These are phyloP conservation scores for Bubo scandiacus DNA, from an alignment of 2,113 vertebrate genomes.

Conservation along the genomic window DNA sequence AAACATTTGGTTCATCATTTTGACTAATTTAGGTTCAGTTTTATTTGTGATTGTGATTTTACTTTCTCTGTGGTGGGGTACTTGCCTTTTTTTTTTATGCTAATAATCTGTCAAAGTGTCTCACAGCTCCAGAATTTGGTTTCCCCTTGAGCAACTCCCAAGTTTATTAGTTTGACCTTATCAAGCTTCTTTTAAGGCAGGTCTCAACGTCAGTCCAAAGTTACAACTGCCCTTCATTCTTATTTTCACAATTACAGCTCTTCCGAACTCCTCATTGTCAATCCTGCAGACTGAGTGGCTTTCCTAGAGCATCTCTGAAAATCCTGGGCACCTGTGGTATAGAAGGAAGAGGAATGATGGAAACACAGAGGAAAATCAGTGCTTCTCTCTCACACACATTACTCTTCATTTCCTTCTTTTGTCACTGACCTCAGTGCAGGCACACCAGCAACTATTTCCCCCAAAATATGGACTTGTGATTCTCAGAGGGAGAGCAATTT, in stretches of 20 bases:
- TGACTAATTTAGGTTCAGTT: background rate
- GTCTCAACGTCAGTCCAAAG: conserved; percentile 64
- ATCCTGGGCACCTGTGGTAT: background rate
- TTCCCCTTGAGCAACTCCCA: conserved; percentile 44
- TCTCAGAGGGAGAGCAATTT: conserved; percentile 44
- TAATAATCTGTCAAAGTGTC: conserved; percentile 71
- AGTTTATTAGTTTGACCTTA: conserved; percentile 74
- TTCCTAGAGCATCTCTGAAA: background rate
- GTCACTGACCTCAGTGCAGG: conserved; percentile 57
- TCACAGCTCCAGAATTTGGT: conserved; percentile 36
- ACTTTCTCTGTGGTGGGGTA: conserved; percentile 38
- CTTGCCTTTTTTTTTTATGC: conserved; percentile 58
- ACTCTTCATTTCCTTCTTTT: conserved; percentile 46
- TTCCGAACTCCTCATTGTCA: conserved; percentile 38
- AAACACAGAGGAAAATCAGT: background rate
- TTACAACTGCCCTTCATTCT: conserved; percentile 55
- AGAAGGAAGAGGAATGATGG: background rate
- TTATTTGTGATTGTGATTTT: conserved; percentile 56
- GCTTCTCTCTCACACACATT: background rate
- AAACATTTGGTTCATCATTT: background rate
- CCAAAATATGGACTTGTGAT: conserved; percentile 11
- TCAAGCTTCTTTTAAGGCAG: conserved; percentile 72
- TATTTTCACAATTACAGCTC: conserved; percentile 22
- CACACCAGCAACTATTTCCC: conserved; percentile 37
- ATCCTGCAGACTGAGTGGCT: background rate